phyloP scores from a whole-genome alignment of 1,140 invertebrate genomes.

The Littorina saxatilis region DNA sequence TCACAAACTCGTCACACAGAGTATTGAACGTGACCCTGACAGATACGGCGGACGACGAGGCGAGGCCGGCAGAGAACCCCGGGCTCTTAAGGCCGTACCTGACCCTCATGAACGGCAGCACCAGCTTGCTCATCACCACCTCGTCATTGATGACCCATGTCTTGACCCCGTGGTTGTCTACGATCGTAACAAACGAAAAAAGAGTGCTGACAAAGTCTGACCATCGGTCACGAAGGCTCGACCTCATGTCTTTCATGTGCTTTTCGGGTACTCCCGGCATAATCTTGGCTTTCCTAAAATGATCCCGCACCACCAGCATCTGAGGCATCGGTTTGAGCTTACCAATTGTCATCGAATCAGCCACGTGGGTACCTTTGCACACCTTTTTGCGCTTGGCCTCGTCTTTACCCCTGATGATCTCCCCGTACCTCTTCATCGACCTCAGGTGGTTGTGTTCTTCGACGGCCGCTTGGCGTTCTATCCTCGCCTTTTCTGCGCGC shows the following conservation, averaged over 20 bases:
- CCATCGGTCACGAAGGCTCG: neutral
- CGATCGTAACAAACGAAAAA: neutral
- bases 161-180: slow-evolving; percentile 32
- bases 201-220: neutral
- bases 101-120: neutral
- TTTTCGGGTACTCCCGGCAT: neutral
- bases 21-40: neutral
- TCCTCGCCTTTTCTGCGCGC: neutral
- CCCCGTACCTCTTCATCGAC: neutral
- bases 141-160: slow-evolving; percentile 13
- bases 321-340: neutral
- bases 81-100: neutral
- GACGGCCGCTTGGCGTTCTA: neutral
- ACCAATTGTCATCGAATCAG: neutral
- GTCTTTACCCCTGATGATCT: neutral
- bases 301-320: neutral
- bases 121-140: neutral
- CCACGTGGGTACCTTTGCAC: slow-evolving; percentile 8
- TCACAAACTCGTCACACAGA: slow-evolving; percentile 1
- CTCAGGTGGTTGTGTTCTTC: neutral
- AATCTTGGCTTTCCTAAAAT: slow-evolving; percentile 27
- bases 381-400: neutral
- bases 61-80: neutral
- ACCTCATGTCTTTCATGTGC: slow-evolving; percentile 1
- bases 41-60: neutral